Percentiles rank a stretch among this genome's conserved stretches.
Conservation (phyloP, 2,797 vertebrate species). For the Sebastes matsubarae region DNA sequence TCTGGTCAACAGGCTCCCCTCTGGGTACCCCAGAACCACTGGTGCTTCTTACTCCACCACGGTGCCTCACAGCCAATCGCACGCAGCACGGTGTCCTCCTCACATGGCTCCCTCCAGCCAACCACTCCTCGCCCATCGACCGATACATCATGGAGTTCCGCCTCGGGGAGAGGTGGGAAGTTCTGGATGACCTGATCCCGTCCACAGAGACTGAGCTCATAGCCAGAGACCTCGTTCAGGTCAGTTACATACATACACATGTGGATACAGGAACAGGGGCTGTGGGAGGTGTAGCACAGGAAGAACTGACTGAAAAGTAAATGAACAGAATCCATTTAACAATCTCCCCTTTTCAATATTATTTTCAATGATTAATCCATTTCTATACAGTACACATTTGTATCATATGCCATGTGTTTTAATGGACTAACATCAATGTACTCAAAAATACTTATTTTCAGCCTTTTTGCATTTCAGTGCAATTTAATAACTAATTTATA, state of each 20-base stretch:
- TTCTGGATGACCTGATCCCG: constrained; percentile 91
- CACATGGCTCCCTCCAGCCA: constrained; percentile 97
- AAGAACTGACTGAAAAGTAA: neutral
- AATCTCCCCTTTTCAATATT: neutral
- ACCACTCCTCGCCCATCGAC: constrained; percentile 96
- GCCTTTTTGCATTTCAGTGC: neutral
- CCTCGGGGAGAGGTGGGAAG: constrained; percentile 95
- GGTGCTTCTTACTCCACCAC: constrained; percentile 99
- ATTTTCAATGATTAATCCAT: neutral
- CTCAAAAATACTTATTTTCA: neutral
- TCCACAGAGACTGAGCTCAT: constrained; percentile 93
- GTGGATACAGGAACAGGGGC: neutral
- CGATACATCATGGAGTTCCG: constrained; percentile 98
- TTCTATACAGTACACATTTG: neutral
- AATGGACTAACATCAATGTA: neutral
- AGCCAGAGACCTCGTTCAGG: constrained; percentile 97
- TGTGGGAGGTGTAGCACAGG: neutral
- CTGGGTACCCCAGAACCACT: constrained; percentile 99
- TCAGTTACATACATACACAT: constrained; percentile 51
- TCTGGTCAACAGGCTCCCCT: constrained; percentile 88
- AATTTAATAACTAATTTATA: neutral
- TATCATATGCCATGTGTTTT: neutral
- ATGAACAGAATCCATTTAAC: neutral
- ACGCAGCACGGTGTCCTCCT: constrained; percentile 98
- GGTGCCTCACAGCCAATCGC: constrained; percentile 99